Evolutionary conservation across 2,888 invertebrate species (phyloP).

Genomic region (Hypomecis atomaria): DNA sequence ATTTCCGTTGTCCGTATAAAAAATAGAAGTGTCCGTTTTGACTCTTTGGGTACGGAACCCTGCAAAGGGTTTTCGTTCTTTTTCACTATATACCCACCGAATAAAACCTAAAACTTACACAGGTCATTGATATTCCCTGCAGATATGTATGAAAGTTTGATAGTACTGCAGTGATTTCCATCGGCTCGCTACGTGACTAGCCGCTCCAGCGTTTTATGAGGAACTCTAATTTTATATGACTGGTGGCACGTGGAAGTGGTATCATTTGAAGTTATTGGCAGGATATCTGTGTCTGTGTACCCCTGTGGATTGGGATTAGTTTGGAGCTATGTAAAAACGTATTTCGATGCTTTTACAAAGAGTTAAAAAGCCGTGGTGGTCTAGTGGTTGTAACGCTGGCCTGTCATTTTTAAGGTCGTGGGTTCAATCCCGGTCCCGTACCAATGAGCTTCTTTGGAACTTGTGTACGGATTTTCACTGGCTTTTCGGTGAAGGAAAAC

Average conservation of each 20-base stretch:
- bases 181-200: slow-evolving; percentile 62
- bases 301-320: neutral
- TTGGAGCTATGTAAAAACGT: neutral
- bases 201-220: slow-evolving; percentile 56
- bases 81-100: neutral
- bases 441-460: no score
- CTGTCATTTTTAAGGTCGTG: no score
- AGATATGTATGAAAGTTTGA: slow-evolving; percentile 62
- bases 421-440: no score
- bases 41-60: no score
- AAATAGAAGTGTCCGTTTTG: no score
- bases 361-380: no score
- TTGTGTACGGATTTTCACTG: no score
- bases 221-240: slow-evolving; percentile 60
- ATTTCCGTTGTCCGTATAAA: no score
- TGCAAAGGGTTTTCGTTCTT: no score
- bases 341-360: no score
- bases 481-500: no score
- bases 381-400: no score
- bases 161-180: slow-evolving; percentile 69
- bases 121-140: slow-evolving; percentile 56
- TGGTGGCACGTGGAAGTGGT: slow-evolving; percentile 32
- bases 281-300: neutral
- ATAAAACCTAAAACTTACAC: slow-evolving; percentile 30
- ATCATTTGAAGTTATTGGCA: slow-evolving; percentile 29